These are phyloP conservation scores for Thamnophis elegans DNA, from an alignment of 2,797 vertebrate genomes.

Conservation along the genomic window DNA sequence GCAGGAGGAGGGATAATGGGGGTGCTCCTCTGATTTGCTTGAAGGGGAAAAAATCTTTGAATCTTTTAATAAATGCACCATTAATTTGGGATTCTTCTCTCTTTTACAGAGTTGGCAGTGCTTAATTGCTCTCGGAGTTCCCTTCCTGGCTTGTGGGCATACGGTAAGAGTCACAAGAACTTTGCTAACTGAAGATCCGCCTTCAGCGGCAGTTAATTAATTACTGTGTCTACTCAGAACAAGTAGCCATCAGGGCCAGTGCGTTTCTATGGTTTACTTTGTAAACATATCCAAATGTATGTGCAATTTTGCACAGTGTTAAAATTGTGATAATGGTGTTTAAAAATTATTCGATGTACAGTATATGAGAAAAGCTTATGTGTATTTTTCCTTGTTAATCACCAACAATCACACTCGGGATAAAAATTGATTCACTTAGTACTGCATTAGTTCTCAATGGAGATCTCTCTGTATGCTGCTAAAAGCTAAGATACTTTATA, in stretches of 20 bases:
- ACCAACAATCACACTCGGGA: neutral
- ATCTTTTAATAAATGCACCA: neutral
- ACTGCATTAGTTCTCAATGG: neutral
- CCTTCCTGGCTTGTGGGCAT: slow-evolving; percentile 81
- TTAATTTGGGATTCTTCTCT: neutral
- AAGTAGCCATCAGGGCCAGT: slow-evolving; percentile 71
- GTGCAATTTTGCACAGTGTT: slow-evolving; percentile 66
- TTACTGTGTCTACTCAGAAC: slow-evolving; percentile 37
- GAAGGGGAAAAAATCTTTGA: neutral
- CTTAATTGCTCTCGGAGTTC: slow-evolving; percentile 83
- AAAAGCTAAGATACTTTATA: neutral
- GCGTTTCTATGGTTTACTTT: slow-evolving; percentile 72
- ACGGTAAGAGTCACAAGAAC: slow-evolving; percentile 83
- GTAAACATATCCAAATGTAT: slow-evolving; percentile 67
- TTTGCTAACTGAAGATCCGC: slow-evolving; percentile 76
- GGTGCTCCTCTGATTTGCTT: neutral
- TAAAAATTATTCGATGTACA: slow-evolving; percentile 30
- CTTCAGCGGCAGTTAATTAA: slow-evolving; percentile 68
- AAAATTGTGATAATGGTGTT: slow-evolving; percentile 18
- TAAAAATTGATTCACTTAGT: neutral
- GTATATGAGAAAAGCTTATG: slow-evolving; percentile 26
- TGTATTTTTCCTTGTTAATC: slow-evolving; percentile 27
- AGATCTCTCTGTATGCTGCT: neutral
- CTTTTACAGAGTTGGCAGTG: slow-evolving; percentile 84
- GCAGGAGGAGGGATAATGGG: neutral